Conservation (phyloP, 2,888 invertebrate species). For the Polydrusus tereticollis region DNA sequence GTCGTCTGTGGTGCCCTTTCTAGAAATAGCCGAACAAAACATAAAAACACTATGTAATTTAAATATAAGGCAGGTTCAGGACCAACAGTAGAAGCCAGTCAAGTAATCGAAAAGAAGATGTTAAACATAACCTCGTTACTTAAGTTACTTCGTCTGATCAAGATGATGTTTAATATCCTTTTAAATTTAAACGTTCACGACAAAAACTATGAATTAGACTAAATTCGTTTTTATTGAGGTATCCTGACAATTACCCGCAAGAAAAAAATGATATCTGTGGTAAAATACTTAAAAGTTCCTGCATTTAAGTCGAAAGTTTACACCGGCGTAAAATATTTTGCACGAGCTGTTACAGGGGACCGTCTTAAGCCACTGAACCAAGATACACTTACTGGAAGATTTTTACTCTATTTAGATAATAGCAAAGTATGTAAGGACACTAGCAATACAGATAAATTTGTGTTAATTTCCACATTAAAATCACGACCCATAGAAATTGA, state of each 20-base stretch:
- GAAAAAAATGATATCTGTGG: conserved; percentile 16
- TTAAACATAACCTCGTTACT: no score
- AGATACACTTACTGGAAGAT: conserved; percentile 56
- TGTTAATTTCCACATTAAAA: conserved; percentile 24
- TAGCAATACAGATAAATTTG: conserved; percentile 11
- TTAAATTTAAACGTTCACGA: no score
- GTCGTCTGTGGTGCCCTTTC: no score
- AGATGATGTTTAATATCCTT: no score
- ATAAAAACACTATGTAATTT: no score
- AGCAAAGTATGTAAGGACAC: conserved; percentile 30
- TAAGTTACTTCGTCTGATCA: no score
- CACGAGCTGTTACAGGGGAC: conserved; percentile 34
- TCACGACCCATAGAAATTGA: conserved; percentile 31
- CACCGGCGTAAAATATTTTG: conserved; percentile 8
- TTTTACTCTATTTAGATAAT: conserved; percentile 54
- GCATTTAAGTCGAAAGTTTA: conserved; percentile 8
- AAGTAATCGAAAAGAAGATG: no score
- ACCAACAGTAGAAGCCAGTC: no score
- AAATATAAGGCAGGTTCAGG: no score
- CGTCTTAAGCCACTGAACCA: conserved; percentile 27
- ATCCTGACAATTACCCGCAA: neutral
- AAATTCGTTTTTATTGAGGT: conserved; percentile 2
- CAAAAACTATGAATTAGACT: neutral
- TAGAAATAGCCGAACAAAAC: no score
- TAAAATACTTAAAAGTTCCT: conserved; percentile 19